Conservation (phyloP, 2,113 vertebrate genomes). For the Laterallus jamaicensis region DNA sequence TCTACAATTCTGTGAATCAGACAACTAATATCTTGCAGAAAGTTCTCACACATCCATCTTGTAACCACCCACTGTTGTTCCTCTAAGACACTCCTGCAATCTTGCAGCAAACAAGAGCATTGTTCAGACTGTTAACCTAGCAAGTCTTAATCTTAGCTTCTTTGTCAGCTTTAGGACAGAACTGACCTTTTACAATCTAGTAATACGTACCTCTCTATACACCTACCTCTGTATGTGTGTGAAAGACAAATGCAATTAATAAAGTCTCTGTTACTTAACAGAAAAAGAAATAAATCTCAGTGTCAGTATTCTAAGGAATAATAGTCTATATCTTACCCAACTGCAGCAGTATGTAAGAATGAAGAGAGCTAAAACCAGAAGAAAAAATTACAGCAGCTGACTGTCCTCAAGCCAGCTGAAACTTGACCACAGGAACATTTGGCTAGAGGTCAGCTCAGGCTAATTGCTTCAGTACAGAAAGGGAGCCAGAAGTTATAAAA, state of each 20-base stretch:
- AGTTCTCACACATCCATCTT: not conserved
- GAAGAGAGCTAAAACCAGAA: slow-evolving; percentile 8
- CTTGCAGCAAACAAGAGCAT: not conserved
- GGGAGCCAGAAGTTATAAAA: slow-evolving; percentile 63
- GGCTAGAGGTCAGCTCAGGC: slow-evolving; percentile 34
- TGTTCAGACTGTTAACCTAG: not conserved
- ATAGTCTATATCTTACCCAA: not conserved
- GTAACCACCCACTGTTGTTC: fast-evolving
- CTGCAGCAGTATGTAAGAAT: not conserved
- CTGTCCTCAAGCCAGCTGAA: slow-evolving; percentile 15
- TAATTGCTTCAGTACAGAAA: slow-evolving; percentile 31
- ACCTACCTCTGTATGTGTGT: not conserved
- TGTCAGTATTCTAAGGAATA: not conserved
- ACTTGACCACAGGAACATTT: slow-evolving; percentile 20
- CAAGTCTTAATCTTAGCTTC: not conserved
- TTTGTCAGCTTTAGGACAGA: not conserved
- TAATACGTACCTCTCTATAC: not conserved
- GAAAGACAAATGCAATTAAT: not conserved
- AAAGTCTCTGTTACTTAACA: not conserved
- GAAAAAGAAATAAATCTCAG: too few relatives aligned
- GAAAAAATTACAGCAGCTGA: slow-evolving; percentile 21
- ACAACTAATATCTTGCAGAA: not conserved
- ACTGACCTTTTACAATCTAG: not conserved
- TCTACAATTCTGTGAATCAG: not conserved
- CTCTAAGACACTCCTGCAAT: not conserved